A percentile compares a stretch with the other conserved stretches of the same genome.
These are phyloP conservation scores for Samia ricini DNA, from an alignment of 1,140 invertebrate species.

Conservation along the genomic window DNA sequence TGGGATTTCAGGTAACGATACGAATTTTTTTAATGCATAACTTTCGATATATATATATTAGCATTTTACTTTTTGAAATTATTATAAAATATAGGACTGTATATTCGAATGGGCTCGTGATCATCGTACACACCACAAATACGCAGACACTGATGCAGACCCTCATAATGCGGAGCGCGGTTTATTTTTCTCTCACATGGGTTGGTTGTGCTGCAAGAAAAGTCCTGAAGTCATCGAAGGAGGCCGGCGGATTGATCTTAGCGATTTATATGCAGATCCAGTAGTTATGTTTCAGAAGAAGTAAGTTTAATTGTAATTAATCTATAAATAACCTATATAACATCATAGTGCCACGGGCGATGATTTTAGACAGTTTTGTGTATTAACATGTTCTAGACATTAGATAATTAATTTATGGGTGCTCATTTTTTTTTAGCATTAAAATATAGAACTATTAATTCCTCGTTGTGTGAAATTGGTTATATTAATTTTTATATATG, in stretches of 20 bases:
- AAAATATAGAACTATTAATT: too few species aligned
- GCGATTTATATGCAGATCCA: constrained; percentile 86
- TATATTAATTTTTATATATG: too few species aligned
- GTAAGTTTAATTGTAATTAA: constrained; percentile 47
- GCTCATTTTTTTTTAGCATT: too few species aligned
- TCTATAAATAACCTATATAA: background rate
- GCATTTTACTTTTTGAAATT: too few species aligned
- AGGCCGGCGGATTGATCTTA: constrained; percentile 83
- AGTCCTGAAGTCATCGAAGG: constrained; percentile 86
- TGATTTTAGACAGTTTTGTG: too few species aligned
- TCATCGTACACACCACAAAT: constrained; percentile 91
- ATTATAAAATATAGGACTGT: constrained; percentile 41
- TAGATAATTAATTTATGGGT: too few species aligned
- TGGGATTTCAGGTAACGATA: constrained; percentile 87
- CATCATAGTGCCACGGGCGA: background rate
- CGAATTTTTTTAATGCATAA: background rate
- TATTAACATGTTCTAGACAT: too few species aligned
- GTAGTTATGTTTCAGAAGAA: constrained; percentile 86
- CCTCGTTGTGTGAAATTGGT: too few species aligned
- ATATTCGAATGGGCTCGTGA: constrained; percentile 81
- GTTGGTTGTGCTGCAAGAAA: constrained; percentile 89
- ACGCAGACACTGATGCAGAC: constrained; percentile 88
- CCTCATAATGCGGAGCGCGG: constrained; percentile 89
- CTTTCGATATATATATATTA: too few species aligned
- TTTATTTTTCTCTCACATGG: constrained; percentile 91